Base-by-base conservation (phyloP, 1,140 invertebrate species). In the Cotesia glomerata region DNA sequence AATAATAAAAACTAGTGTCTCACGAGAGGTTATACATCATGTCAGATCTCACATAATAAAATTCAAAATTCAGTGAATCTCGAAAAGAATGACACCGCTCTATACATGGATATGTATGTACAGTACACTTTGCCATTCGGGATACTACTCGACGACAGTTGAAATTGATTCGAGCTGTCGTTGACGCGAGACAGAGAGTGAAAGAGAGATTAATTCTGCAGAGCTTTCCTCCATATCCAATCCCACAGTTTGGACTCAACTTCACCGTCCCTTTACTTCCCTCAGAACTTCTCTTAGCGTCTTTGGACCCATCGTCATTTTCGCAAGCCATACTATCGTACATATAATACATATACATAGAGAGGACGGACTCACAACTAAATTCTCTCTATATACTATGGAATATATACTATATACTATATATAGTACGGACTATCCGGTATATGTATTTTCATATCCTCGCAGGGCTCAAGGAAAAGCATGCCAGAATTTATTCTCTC, bases 131-230 rank as follows among this genome's bases (percentile, higher is more conserved):
- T 45, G 39, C 39, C 39, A 11, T 7, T 7, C 5, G 8, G 39
- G 39, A 45, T 45, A 45, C 39, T 36, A 52, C 56, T 39, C 58
- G 69, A 71, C 56, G 69, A 71, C 69, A 63, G 61, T 71, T 71
- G 62, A 71, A 71, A 71, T 71, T 64, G 69, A 71, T 71, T 71
- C 56, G 69, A 71, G 63, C 18, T 65, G 63, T 65, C 63, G 16
- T 32, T 65, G 63, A 65, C 49, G 49, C 39, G 59, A 14, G 54
- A 39, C 18, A 51, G 59, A 62, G 68, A 45, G 2, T 11, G 7
- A 45, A 45, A 11, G 39, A 45, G 68, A 62, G 45, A 70, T 52
- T 58, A 70, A 70, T 62, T 62, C 56, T 34, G 51, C 45, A 49
- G 59, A 70, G 45, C n/a, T 56, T 54, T 54, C 52, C 39, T 45